A percentile compares a stretch with the other conserved stretches of the same genome.
Conservation (phyloP, 2,797 vertebrate genomes). For the Alauda arvensis region DNA sequence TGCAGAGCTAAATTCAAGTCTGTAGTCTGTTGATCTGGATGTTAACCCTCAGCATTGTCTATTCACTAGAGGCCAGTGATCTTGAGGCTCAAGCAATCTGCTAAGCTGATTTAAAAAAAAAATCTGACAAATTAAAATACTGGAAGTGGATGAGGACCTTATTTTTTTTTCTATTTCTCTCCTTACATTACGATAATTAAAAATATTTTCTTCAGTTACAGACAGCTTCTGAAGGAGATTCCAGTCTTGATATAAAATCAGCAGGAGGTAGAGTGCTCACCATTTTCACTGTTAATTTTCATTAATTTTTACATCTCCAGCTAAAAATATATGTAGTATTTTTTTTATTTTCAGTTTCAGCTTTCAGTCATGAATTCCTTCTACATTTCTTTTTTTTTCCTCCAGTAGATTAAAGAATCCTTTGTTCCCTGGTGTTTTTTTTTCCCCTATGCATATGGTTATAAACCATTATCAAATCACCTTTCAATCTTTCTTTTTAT, state of each 20-base stretch:
- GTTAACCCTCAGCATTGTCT: not conserved
- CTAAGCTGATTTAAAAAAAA: not conserved
- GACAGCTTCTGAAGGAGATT: not conserved
- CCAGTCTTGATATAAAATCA: not conserved
- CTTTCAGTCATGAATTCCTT: not conserved
- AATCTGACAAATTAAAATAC: not conserved
- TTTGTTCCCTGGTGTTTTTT: conserved; percentile 36
- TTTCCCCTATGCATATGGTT: not conserved
- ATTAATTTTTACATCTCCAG: not conserved
- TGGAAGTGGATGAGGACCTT: not conserved
- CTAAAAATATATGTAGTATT: not conserved
- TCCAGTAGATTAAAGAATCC: not conserved
- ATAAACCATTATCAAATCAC: conserved; percentile 43
- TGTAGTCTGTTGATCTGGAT: not conserved
- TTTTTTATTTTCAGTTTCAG: not conserved
- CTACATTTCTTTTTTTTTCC: not conserved
- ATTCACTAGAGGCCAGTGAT: not conserved
- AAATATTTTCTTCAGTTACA: not conserved
- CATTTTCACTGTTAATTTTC: not conserved
- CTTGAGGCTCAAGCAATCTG: not conserved
- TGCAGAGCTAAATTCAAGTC: not conserved
- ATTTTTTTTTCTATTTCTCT: not conserved
- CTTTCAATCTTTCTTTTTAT: conserved; percentile 44
- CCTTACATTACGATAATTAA: not conserved
- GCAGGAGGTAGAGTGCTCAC: not conserved